phyloP scores from a whole-genome alignment of 2,888 invertebrate genomes.

The Caenorhabditis sp. region DNA sequence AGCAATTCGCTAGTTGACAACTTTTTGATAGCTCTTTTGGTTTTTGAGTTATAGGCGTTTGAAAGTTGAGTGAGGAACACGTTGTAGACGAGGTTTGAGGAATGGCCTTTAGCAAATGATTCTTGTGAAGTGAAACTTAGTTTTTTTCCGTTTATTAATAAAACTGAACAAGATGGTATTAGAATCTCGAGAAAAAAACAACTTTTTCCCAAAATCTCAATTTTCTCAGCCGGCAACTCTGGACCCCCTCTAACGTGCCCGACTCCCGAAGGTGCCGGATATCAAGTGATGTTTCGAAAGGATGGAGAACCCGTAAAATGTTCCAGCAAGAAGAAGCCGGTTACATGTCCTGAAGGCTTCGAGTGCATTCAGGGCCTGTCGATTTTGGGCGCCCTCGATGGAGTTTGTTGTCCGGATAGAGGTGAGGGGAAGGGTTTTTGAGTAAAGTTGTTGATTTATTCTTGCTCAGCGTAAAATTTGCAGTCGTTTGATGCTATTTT shows the following conservation, averaged over 20 bases:
- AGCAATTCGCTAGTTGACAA: no score
- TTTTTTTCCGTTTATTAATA: no score
- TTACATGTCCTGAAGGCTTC: conserved; percentile 70
- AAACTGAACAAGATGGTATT: no score
- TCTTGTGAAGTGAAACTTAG: no score
- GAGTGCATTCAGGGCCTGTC: conserved; percentile 80
- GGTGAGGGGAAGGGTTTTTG: conserved; percentile 11
- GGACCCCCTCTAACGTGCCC: conserved; percentile 81
- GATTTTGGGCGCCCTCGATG: conserved; percentile 72
- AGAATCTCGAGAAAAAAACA: background rate
- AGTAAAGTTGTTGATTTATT: background rate
- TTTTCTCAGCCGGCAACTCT: conserved; percentile 78
- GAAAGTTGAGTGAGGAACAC: no score
- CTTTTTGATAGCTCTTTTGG: no score
- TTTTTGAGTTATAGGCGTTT: background rate
- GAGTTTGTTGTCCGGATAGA: conserved; percentile 78
- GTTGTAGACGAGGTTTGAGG: no score
- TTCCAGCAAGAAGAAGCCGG: conserved; percentile 68
- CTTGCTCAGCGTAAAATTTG: no score
- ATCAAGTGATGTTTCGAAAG: conserved; percentile 73
- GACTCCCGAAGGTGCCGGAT: conserved; percentile 80
- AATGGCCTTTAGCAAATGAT: no score
- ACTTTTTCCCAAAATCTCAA: background rate
- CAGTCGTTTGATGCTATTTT: background rate
- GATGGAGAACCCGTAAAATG: conserved; percentile 70